Conservation (phyloP, 1,140 invertebrate species). For the Penaeus japonicus region DNA sequence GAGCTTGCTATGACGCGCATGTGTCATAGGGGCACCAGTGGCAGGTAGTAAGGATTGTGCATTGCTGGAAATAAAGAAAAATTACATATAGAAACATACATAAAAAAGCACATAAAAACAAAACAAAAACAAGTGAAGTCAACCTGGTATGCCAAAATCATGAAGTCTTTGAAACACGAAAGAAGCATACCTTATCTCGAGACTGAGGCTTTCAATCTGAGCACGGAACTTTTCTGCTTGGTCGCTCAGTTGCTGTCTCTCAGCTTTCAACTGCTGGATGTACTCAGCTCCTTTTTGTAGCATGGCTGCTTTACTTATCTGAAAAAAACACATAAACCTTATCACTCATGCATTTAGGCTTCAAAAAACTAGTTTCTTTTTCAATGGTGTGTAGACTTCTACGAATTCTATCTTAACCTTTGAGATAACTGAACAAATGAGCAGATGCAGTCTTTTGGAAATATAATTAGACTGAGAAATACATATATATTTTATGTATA, state of each 20-base stretch:
- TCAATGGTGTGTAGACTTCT: too few species aligned
- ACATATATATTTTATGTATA: too few species aligned
- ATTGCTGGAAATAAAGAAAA: conserved; percentile 71
- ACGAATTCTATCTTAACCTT: too few species aligned
- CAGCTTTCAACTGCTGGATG: conserved; percentile 86
- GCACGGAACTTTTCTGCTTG: conserved; percentile 72
- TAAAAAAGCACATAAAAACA: conserved; percentile 43
- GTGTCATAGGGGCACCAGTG: conserved; percentile 86
- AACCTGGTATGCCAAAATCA: not conserved
- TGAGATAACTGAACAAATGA: too few species aligned
- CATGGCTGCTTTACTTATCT: conserved; percentile 89
- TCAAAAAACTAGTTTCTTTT: too few species aligned
- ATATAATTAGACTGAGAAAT: too few species aligned
- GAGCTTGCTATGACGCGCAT: conserved; percentile 88
- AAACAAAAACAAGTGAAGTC: not conserved
- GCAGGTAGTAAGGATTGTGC: conserved; percentile 94
- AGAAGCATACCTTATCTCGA: conserved; percentile 79
- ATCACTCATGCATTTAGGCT: too few species aligned
- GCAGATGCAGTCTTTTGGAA: too few species aligned
- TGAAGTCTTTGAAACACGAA: not conserved
- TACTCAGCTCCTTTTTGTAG: conserved; percentile 96
- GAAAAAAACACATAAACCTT: not conserved
- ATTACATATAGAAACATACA: not conserved
- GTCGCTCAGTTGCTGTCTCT: conserved; percentile 81
- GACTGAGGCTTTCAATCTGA: conserved; percentile 89